Conservation (phyloP, 2,888 invertebrate species). For the Ennomos fuscantarius region DNA sequence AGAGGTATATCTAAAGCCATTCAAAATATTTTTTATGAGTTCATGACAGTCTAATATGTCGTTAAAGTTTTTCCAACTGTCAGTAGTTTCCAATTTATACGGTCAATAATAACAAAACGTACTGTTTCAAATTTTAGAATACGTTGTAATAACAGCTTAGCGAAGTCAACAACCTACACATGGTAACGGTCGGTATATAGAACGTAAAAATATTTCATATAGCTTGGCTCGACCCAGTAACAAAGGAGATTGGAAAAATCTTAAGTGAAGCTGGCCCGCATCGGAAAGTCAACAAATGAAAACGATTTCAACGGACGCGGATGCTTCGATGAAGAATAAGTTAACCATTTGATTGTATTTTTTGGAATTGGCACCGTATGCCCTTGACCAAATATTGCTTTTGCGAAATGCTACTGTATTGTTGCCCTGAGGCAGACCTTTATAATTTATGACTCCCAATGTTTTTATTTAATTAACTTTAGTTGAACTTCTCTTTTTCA, state of each 20-base stretch:
- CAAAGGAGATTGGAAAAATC: slow-evolving; percentile 34
- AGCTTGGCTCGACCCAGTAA: slow-evolving; percentile 28
- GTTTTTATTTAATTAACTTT: slow-evolving; percentile 9
- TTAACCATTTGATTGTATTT: slow-evolving; percentile 1
- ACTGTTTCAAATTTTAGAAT: no score
- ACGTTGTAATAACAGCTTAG: slow-evolving; percentile 4
- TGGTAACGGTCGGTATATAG: slow-evolving; percentile 5
- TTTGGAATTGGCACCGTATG: slow-evolving; percentile 4
- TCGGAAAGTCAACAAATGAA: slow-evolving; percentile 26
- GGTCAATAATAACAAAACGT: no score
- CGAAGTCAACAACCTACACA: slow-evolving; percentile 21
- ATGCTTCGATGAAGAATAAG: slow-evolving; percentile 10
- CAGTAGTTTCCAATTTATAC: no score
- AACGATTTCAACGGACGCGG: slow-evolving; percentile 10
- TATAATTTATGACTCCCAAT: not conserved
- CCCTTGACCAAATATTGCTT: no score
- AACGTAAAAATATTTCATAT: slow-evolving; percentile 26
- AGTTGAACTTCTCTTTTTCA: slow-evolving; percentile 3
- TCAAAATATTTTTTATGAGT: no score
- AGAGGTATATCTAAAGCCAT: no score
- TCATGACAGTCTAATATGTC: no score
- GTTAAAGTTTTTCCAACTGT: no score
- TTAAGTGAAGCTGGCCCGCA: slow-evolving; percentile 16
- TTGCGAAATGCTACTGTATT: not conserved
- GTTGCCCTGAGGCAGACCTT: no score